Conservation (phyloP, 2,888 invertebrate species). For the Cephus nigrinus region DNA sequence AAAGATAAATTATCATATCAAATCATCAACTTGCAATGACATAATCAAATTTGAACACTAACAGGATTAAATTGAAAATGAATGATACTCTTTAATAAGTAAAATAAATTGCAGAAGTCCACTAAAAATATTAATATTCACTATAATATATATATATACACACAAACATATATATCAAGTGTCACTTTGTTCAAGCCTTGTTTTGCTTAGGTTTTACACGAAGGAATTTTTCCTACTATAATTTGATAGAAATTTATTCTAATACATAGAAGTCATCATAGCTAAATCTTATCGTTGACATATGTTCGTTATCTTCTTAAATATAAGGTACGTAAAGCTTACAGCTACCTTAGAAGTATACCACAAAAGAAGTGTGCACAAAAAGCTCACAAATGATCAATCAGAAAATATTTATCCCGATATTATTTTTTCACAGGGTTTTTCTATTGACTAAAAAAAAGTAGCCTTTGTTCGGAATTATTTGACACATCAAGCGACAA, state of each 20-base stretch:
- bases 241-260: neutral
- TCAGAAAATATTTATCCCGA: neutral
- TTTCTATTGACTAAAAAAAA: neutral
- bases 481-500: neutral
- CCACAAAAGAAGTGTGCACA: neutral
- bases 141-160: neutral
- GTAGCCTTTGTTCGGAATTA: neutral
- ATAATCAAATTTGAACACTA: neutral
- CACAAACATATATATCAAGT: neutral
- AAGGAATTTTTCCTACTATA: neutral
- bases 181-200: neutral
- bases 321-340: neutral
- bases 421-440: neutral
- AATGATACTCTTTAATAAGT: neutral
- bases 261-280: neutral
- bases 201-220: neutral
- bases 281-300: neutral
- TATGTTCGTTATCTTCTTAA: neutral
- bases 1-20: neutral
- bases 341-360: neutral
- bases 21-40: neutral
- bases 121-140: neutral
- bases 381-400: neutral
- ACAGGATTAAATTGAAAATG: neutral
- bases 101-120: neutral